Conservation (phyloP, 1,140 invertebrate genomes). For the Drosophila lacertosa region DNA sequence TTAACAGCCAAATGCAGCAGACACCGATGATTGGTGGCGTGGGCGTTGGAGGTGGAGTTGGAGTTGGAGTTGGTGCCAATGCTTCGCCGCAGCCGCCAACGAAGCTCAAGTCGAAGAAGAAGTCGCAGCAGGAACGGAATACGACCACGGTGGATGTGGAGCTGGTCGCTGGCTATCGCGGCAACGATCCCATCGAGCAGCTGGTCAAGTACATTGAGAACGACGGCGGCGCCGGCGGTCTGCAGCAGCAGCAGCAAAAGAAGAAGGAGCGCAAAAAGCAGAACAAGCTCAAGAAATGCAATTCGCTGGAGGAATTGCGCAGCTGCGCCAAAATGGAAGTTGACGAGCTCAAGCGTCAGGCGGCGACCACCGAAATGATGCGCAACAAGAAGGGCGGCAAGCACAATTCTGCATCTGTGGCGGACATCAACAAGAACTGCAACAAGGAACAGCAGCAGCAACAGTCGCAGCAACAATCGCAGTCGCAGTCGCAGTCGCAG, state of each 20-base stretch:
- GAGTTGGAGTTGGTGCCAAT: too few relatives aligned
- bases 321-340: slow-evolving; percentile 81
- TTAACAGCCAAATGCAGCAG: slow-evolving; percentile 13
- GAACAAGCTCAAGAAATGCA: slow-evolving; percentile 86
- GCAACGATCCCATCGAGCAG: slow-evolving; percentile 85
- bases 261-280: slow-evolving; percentile 77
- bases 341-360: slow-evolving; percentile 77
- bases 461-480: slow-evolving; percentile 1
- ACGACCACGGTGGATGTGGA: slow-evolving; percentile 86
- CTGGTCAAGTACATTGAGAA: slow-evolving; percentile 85
- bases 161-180: slow-evolving; percentile 86
- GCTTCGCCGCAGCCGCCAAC: slow-evolving; percentile 42
- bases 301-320: slow-evolving; percentile 88
- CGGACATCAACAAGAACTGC: slow-evolving; percentile 62
- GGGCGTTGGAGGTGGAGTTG: too few relatives aligned
- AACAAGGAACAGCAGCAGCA: slow-evolving; percentile 55
- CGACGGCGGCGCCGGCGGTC: slow-evolving; percentile 32
- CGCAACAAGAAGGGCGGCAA: slow-evolving; percentile 68
- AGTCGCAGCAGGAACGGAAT: slow-evolving; percentile 84
- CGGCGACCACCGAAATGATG: slow-evolving; percentile 83
- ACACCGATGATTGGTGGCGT: not conserved
- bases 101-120: slow-evolving; percentile 71
- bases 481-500: slow-evolving; percentile 8
- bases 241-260: slow-evolving; percentile 46
- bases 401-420: slow-evolving; percentile 67